Conservation (phyloP, 2,113 vertebrate genomes). For the Saccopteryx leptura region DNA sequence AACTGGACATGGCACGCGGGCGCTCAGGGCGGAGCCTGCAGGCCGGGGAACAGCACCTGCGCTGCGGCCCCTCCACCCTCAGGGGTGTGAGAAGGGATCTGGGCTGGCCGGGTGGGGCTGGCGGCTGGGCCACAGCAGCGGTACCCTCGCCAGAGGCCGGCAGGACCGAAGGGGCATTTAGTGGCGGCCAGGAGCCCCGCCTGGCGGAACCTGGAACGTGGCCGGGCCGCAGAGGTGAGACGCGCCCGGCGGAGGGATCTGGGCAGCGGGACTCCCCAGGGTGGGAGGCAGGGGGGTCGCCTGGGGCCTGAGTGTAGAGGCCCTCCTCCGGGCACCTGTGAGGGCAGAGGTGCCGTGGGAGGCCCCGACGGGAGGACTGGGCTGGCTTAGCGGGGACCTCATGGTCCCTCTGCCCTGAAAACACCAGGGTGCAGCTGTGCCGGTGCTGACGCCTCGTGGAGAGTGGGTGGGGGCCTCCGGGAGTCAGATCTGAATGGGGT, state of each 20-base stretch:
- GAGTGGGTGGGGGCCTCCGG: neutral
- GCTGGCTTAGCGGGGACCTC: too few relatives aligned
- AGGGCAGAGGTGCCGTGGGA: neutral
- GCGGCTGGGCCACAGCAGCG: too few relatives aligned
- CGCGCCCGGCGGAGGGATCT: neutral
- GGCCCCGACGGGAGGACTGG: rapidly evolving
- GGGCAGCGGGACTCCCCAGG: rapidly evolving
- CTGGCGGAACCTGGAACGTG: neutral
- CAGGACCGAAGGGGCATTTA: too few relatives aligned
- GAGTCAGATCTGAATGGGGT: neutral
- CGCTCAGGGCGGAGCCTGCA: neutral
- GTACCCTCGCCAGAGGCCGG: neutral
- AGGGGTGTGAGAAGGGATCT: neutral
- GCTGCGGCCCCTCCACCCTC: too few relatives aligned
- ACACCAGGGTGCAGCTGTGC: neutral
- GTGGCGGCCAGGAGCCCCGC: too few relatives aligned
- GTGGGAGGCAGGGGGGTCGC: neutral
- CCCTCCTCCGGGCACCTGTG: neutral
- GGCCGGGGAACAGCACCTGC: neutral
- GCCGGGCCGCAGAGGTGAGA: neutral
- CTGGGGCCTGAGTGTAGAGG: neutral
- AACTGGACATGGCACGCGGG: too few relatives aligned
- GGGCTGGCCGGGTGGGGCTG: too few relatives aligned
- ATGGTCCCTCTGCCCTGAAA: neutral
- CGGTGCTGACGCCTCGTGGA: too few relatives aligned